Base-by-base conservation (phyloP, 2,113 vertebrate genomes). In the Aspidoscelis tigris region DNA sequence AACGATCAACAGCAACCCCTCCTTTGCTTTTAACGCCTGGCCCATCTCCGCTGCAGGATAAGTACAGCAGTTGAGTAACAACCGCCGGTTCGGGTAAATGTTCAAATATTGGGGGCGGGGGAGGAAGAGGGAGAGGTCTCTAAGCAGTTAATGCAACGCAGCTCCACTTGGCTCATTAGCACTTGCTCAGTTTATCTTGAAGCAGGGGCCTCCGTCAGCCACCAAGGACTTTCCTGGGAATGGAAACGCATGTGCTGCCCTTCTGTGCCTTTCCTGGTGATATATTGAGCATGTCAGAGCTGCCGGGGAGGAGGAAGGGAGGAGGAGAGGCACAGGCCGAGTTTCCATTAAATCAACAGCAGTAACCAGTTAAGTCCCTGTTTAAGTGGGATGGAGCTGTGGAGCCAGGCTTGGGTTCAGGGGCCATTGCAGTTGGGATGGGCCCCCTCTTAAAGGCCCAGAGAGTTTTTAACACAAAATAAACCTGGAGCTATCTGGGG, bases 31-130 rank as follows among this genome's bases (percentile, higher is more conserved):
- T 16, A 47, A 1, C 24, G 24, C 9, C 2, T 43, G 4, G 14
- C 8, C 44, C 22, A 97, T n/a, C 95, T 96, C 94, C 96, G 95
- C 96, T 97, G 96, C 97, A 97, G 96, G 95, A 94, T 88, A 86
- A 96, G 91, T 96, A 95, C 93, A 96, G 94, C 94, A 96, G 93
- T 96, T 94, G 89, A 39, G 92, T 94, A 96, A 93, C 94, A 92
- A 47, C 89, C 20, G 53, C 86, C 81, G 85, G 5, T 58, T 86
- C 80, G 74, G 84, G 41, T 77, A 82, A 78, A 87, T 83, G 86
- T 81, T 18, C 47, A 50, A 73, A 2, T 33, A 33, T 33, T 33
- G 33, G 1, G 2, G 0, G 1, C 1, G 2, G 43, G 41, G 20
- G 20, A 11, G 39, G 9, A 77, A 5, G 86, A 88, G 81, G 89